Conservation (phyloP, 2,888 invertebrate genomes). For the Agrochola litura region DNA sequence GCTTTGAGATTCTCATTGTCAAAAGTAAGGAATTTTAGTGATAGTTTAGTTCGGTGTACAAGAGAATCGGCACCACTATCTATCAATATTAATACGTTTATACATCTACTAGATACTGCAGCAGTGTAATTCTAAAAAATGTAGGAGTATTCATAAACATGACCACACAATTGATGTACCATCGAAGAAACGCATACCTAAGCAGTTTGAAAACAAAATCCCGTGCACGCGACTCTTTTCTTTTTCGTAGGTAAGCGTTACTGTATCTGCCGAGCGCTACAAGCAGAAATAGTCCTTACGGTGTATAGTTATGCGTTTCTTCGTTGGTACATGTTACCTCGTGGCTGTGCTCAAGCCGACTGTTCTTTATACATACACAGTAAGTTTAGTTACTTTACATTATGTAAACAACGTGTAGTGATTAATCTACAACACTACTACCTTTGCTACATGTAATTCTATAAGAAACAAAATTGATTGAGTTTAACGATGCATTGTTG, state of each 20-base stretch:
- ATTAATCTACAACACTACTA: constrained; percentile 51
- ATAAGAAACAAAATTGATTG: constrained; percentile 21
- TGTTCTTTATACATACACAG: constrained; percentile 41
- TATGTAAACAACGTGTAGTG: constrained; percentile 43
- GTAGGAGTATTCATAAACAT: constrained; percentile 36
- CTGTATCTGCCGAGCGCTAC: no score
- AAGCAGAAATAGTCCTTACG: no score
- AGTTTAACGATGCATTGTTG: constrained; percentile 25
- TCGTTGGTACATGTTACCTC: constrained; percentile 41
- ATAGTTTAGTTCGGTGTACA: no score
- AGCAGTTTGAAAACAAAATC: no score
- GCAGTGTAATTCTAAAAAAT: constrained; percentile 25
- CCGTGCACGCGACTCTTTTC: no score
- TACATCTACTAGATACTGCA: constrained; percentile 38
- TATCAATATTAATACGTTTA: constrained; percentile 29
- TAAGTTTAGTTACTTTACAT: constrained; percentile 41
- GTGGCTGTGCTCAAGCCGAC: constrained; percentile 74
- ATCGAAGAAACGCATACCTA: no score
- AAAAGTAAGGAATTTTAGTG: no score
- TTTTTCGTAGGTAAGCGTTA: no score
- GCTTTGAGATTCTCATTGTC: no score
- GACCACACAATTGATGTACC: constrained; percentile 35
- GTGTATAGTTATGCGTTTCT: background rate
- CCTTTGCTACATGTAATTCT: constrained; percentile 25
- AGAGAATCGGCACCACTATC: background rate